Conservation (phyloP, 2,888 invertebrate genomes). For the Xylota sylvarum region DNA sequence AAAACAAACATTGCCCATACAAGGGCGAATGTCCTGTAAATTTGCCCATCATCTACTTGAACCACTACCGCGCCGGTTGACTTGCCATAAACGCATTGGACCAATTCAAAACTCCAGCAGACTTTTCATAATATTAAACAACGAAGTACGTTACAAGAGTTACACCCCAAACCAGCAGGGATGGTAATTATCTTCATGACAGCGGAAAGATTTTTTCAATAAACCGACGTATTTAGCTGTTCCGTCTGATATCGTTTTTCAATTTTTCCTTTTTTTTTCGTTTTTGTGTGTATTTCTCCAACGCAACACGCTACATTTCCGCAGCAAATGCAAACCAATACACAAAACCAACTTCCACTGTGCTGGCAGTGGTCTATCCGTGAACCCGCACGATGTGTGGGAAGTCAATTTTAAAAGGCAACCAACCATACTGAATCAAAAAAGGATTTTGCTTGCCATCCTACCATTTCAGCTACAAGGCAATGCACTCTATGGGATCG, state of each 20-base stretch:
- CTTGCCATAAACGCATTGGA: no score
- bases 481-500: slow-evolving; percentile 58
- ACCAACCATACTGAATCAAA: slow-evolving; percentile 74
- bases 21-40: no score
- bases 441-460: slow-evolving; percentile 69
- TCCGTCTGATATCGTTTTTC: slow-evolving; percentile 42
- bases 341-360: slow-evolving; percentile 59
- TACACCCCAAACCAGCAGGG: slow-evolving; percentile 1
- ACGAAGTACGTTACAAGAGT: not conserved
- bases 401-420: slow-evolving; percentile 76
- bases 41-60: not conserved
- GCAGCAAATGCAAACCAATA: slow-evolving; percentile 55
- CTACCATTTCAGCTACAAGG: slow-evolving; percentile 53
- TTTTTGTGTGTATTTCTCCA: slow-evolving; percentile 9
- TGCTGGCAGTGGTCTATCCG: slow-evolving; percentile 67
- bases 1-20: no score
- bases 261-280: not conserved
- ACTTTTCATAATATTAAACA: not conserved
- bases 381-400: slow-evolving; percentile 73
- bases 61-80: no score
- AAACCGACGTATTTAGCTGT: slow-evolving; percentile 47
- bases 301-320: slow-evolving; percentile 70
- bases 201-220: slow-evolving; percentile 42
- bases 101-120: no score
- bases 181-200: slow-evolving; percentile 47